Conservation (phyloP, 2,797 vertebrate genomes). For the Somateria mollissima region DNA sequence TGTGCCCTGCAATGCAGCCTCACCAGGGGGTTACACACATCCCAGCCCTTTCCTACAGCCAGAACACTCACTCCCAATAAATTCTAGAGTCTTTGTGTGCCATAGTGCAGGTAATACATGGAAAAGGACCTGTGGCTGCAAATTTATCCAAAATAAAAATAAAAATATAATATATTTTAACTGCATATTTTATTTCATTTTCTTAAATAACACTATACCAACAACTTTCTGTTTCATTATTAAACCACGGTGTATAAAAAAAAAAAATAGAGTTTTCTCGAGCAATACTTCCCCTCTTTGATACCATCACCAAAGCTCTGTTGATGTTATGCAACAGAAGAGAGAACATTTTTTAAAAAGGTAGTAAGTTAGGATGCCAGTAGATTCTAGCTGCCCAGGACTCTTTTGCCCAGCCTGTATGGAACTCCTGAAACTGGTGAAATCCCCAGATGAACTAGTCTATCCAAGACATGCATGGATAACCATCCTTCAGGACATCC, state of each 20-base stretch:
- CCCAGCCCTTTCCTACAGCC: background rate
- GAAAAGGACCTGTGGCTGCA: background rate
- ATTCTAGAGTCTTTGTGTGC: background rate
- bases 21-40: background rate
- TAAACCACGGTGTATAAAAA: background rate
- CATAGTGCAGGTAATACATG: background rate
- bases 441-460: background rate
- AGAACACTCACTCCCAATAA: background rate
- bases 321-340: background rate
- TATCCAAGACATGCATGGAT: background rate
- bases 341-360: background rate
- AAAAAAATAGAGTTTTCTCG: background rate
- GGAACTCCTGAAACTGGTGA: background rate
- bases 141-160: background rate
- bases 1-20: rapidly evolving
- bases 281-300: background rate
- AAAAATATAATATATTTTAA: background rate
- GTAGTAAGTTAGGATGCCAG: background rate
- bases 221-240: background rate
- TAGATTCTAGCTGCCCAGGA: background rate
- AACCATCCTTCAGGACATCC: background rate
- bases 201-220: background rate
- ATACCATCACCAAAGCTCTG: background rate
- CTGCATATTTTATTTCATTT: background rate
- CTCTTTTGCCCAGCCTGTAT: rapidly evolving